Evolutionary conservation across 2,797 vertebrate genomes (phyloP), one percentile per base, ranked within the genome.

Genomic region (Danio kyathit): DNA sequence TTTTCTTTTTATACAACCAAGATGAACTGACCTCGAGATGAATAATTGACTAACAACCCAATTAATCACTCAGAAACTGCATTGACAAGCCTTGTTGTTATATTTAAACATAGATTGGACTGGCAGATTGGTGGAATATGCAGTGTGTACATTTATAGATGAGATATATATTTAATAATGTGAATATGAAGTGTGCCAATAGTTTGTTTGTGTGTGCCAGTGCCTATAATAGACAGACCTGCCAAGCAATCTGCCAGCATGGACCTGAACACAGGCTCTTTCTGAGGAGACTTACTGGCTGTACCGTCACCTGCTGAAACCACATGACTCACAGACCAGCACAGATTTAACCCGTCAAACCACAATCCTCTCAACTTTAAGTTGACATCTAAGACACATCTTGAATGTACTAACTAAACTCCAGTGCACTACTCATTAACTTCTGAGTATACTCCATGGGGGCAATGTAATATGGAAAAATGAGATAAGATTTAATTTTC

Each of bases 211-310:
- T 74, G 63, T 70, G 66, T 48, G 21, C n/a, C 52, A 57, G 76
- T 49, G 56, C 79, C 59, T 69, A 54, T 65, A 49, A 75, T 84
- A 85, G 81, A 81, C 79, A 61, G 80, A 74, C 48, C 64, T 75
- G 54, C 76, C 81, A 85, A 84, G 60, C 84, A 84, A 83, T 86
- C 85, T 84, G 86, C 81, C 84, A 72, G 59, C 54, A 79, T 76
- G 77, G 83, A 64, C 71, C 61, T 57, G 59, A 52, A 54, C 78
- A 77, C 38, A 13, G 70, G 44, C 78, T 64, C 67, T 70, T 69
- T 80, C 77, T 61, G 65, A 65, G 52, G 74, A 74, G 76, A 63
- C 64, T 51, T 52, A 70, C 49, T 21, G 65, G 21, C 46, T 40
- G 57, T 59, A 17, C 52, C 41, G 41, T 69, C 60, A 72, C 79